A percentile compares a stretch with the other conserved stretches of the same genome.
These are phyloP conservation scores for Himalopsyche japonica DNA, from an alignment of 2,888 invertebrate genomes.

Conservation along the genomic window DNA sequence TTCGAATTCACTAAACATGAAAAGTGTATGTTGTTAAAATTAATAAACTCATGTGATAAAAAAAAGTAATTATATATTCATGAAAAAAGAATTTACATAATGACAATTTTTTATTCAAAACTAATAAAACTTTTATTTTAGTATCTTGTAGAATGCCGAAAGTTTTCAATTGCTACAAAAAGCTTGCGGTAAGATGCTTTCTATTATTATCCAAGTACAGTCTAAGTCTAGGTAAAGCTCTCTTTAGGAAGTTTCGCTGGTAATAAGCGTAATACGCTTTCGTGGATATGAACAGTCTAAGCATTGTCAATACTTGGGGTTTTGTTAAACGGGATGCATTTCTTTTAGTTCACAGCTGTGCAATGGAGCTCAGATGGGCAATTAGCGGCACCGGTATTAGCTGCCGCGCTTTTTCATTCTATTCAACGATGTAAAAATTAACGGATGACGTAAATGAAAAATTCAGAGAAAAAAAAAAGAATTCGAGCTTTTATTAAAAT, in stretches of 20 bases:
- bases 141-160: background rate
- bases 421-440: background rate
- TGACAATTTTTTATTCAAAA: no score
- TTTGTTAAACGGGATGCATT: conserved; percentile 6
- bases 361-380: conserved; percentile 19
- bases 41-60: no score
- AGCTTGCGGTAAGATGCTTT: background rate
- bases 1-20: no score
- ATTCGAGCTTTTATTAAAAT: no score
- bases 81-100: no score
- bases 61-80: no score
- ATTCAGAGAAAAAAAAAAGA: no score
- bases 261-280: background rate
- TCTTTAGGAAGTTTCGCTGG: background rate
- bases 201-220: background rate
- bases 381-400: conserved; percentile 16
- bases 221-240: background rate
- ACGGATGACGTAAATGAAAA: background rate
- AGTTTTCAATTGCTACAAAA: background rate
- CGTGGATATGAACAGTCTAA: conserved; percentile 3
- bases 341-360: conserved; percentile 18
- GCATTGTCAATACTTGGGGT: conserved; percentile 16
- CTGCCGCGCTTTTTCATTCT: background rate
- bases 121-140: no score
- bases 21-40: no score